Base-by-base conservation (phyloP, 2,888 invertebrate genomes). In the Cataglyphis cursor region DNA sequence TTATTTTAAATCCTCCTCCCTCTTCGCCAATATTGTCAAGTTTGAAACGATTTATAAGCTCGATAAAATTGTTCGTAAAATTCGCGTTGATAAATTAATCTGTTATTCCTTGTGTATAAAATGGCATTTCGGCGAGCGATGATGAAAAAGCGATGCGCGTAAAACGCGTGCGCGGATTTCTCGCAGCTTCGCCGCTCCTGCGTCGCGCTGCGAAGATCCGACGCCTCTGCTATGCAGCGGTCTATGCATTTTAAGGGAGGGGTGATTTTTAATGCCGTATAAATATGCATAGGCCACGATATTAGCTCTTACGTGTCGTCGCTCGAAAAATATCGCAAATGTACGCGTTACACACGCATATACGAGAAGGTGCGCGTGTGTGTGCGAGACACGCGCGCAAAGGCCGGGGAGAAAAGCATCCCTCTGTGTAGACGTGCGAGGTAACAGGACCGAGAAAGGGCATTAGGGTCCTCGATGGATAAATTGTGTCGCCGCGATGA, bases 401-500 rank as follows among this genome's bases (percentile, higher is more conserved):
- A 88, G 84, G 62, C 81, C 82, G 80, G 88, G 51, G 90, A 87
- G 89, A 88, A 87, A 86, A 86, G 86, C 84, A 87, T 90, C 88
- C 84, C 85, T 87, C 85, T 87, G 88, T 83, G 87, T 83, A 91
- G 72, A 72, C 75, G 89, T 68, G 81, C 74, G 78, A 78, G 73
- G 59, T 35, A 76, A 78, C 78, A 84, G 74, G 82, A 72, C 21
- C 44, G 72, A 75, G 90, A 85, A 80, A 88, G 85, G 83, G 85
- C 87, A 86, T 88, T 85, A 88, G 89, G 91, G 88, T 90, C 92
- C 92, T 93, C 94, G 90, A 95, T 95, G 95, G 95, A 95, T 95
- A 95, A 95, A 95, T 95, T 94, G 95, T 95, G 95, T 95, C 94
- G 94, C 93, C 89, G 92, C 92, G 91, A 92, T 92, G 89, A 93